Evolutionary conservation across 2,113 vertebrate species (phyloP), one percentile per base, ranked within the genome.

Genomic region (Cinclus mexicanus): DNA sequence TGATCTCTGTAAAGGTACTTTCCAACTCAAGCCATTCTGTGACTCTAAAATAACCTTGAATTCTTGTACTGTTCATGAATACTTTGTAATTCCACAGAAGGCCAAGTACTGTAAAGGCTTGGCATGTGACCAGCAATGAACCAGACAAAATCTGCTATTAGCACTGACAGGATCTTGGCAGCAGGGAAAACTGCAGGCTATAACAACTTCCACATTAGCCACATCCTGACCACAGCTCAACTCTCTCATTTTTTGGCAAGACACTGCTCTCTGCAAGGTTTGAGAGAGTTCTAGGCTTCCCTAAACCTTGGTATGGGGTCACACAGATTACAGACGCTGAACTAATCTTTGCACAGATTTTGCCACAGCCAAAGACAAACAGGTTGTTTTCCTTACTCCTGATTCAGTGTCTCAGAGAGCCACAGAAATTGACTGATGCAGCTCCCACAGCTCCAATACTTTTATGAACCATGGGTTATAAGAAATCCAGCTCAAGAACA

Each of bases 191-290:
- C 56, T 59, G 31, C 70, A 89, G 50, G 67, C 87, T 87, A 8
- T 7, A 78, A 90, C 83, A 81, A 74, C 47, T 93, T 72, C 78
- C 81, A 69, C 77, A 42, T 64, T 25, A 81, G 77, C 94, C 96
- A 95, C 94, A 85, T 97, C 91, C 91, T 87, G 81, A 91, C 89
- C 87, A 61, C 78, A 95, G 50, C 61, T 84, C 57, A 72, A 75
- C 44, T 91, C 41, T 52, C 37, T 81, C 44, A 52, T 93, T 92
- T 76, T 56, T 42, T 59, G 52, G 44, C 20, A 87, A 31, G 39
- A 52, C 24, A 50, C 7, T 7, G 25, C 26, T 72, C 47, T 69
- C 37, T 69, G 16, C 28, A 42, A 69, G 23, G 53, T 65, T 10
- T 91, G 59, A 92, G 50, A 83, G 81, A 81, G 60, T 74, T 52